These are phyloP conservation scores for Bettongia penicillata DNA, from an alignment of 2,113 vertebrate genomes.

Conservation along the genomic window DNA sequence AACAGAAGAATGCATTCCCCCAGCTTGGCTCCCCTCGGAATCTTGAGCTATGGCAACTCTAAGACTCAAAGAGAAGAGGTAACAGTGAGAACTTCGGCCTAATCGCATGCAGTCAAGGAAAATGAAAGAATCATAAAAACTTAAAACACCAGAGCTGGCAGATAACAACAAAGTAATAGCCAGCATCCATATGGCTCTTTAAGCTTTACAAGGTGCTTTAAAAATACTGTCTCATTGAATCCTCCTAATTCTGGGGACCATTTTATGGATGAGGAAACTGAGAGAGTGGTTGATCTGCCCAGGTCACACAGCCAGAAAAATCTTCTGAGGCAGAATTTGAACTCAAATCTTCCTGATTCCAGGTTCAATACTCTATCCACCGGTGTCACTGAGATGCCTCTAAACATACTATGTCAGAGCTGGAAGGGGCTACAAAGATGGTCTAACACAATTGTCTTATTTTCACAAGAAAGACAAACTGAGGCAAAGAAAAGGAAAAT, in stretches of 20 bases:
- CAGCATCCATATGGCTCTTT: neutral
- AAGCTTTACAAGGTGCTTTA: neutral
- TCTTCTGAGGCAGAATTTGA: neutral
- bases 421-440: neutral
- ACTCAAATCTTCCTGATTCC: neutral
- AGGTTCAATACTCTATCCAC: neutral
- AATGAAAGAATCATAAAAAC: neutral
- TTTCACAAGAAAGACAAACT: neutral
- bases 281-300: neutral
- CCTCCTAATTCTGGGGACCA: neutral
- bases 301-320: neutral
- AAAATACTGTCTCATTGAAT: neutral
- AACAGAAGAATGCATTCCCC: neutral
- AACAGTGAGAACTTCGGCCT: neutral
- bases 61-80: neutral
- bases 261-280: slow-evolving; percentile 16
- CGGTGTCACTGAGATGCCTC: neutral
- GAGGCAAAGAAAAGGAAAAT: neutral
- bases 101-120: neutral
- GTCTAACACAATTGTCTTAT: neutral
- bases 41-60: neutral
- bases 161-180: neutral
- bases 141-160: neutral
- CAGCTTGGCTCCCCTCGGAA: neutral
- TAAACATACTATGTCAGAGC: neutral